Percentiles rank a stretch among this genome's conserved stretches.
These are phyloP conservation scores for Callaeas wilsoni DNA, from an alignment of 2,113 vertebrate genomes.

Conservation along the genomic window DNA sequence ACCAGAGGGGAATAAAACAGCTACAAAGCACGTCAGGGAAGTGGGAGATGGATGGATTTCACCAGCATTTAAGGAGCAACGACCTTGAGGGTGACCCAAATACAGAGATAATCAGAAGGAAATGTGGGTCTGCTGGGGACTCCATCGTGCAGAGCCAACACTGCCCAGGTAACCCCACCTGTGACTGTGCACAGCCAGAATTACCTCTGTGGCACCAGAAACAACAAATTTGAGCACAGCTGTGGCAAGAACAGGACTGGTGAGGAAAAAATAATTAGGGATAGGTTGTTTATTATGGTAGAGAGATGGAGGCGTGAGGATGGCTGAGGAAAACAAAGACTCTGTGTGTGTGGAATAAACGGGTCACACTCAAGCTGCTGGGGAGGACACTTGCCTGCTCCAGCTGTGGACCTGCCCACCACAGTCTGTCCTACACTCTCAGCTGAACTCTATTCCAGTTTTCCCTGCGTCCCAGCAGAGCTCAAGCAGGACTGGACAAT, in stretches of 20 bases:
- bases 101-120: neutral
- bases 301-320: neutral
- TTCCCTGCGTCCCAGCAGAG: neutral
- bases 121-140: neutral
- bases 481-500: neutral
- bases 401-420: neutral
- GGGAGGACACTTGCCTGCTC: neutral
- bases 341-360: neutral
- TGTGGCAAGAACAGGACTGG: neutral
- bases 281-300: neutral
- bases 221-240: neutral
- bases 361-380: neutral
- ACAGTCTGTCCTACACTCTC: neutral
- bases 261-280: neutral
- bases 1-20: neutral
- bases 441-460: neutral
- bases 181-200: neutral
- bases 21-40: neutral
- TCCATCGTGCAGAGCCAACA: neutral
- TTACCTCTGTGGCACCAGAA: neutral
- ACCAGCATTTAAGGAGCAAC: accelerated
- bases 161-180: neutral
- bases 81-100: accelerated
- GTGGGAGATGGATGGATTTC: neutral
- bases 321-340: neutral